Base-by-base conservation (phyloP, 2,113 vertebrate species). In the Amazona guildingii region DNA sequence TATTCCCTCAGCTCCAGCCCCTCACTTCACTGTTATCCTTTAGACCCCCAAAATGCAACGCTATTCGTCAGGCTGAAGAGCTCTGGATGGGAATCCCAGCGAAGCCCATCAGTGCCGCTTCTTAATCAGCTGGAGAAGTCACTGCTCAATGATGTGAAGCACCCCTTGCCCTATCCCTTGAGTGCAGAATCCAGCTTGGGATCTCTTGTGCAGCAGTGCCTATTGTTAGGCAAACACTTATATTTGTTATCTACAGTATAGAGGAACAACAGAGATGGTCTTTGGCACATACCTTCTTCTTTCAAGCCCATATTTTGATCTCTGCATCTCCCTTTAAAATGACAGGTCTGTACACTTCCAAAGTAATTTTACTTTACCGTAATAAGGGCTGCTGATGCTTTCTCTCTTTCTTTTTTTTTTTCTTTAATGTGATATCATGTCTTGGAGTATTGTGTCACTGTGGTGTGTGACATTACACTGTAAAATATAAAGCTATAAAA, bases 401-500 rank as follows among this genome's bases (percentile, higher is more conserved):
- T 92, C 68, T 52, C 10, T 61, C 2, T 18, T 1, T 74, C 29
- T 75, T 48, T 51, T 78, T 95, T 64, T 95, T 83, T 94, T 90
- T 33, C 86, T 95, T 95, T 90, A 93, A 75, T 94, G 77, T 94
- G 93, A 55, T 97, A 97, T 94, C 94, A 66, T 96, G 90, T 95
- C 90, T 96, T 97, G 95, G 96, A 96, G 91, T 97, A 93, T 97
- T 94, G 92, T 98, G 96, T 98, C 97, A 97, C 94, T 96, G 67
- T 82, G 68, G 90, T 97, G 84, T 97, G 92, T 97, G 97, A 98
- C 97, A 98, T 98, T 98, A 95, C 90, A 86, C 78, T 96, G 72
- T 98, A 97, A 98, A 98, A 98, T 97, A 96, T 94, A 97, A 98
- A 94, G 78, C 96, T 94, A 95, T 98, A 98, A 98, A 98, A 97